Percentiles rank a stretch among this genome's conserved stretches.
Evolutionary conservation across 1,140 invertebrate genomes (phyloP).

Genomic region (Hyles euphorbiae): DNA sequence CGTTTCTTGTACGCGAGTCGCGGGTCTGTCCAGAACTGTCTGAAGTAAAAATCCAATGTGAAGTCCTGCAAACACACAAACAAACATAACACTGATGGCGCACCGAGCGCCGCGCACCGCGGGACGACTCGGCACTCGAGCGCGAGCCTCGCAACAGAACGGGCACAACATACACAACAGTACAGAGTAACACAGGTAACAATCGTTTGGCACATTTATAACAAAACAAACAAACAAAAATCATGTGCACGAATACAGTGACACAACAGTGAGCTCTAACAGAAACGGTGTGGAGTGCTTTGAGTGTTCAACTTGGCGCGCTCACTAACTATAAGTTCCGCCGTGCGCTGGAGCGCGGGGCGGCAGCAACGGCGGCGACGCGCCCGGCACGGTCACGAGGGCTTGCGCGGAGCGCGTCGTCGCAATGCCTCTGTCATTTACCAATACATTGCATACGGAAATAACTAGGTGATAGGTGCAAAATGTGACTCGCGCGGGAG

Average conservation of each 20-base stretch:
- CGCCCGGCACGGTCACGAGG: too few species aligned
- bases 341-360: not conserved
- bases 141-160: not conserved
- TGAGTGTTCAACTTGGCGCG: not conserved
- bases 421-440: too few species aligned
- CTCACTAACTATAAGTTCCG: not conserved
- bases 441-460: too few species aligned
- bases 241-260: conserved; percentile 4
- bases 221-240: conserved; percentile 4
- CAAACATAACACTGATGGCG: conserved; percentile 6
- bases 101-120: too few species aligned
- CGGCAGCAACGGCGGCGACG: too few species aligned
- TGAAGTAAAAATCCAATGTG: conserved; percentile 98
- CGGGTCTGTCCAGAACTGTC: conserved; percentile 98
- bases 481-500: not conserved
- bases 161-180: conserved; percentile 2
- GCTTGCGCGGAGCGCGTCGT: too few species aligned
- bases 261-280: not conserved
- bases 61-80: conserved; percentile 86
- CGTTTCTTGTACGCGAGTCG: conserved; percentile 92
- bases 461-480: too few species aligned
- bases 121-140: too few species aligned
- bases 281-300: conserved; percentile 1
- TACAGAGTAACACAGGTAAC: not conserved
- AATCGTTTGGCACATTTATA: not conserved